Evolutionary conservation across 1,140 invertebrate species (phyloP), one percentile per base, ranked within the genome.

Genomic region (Hyles vespertilio): DNA sequence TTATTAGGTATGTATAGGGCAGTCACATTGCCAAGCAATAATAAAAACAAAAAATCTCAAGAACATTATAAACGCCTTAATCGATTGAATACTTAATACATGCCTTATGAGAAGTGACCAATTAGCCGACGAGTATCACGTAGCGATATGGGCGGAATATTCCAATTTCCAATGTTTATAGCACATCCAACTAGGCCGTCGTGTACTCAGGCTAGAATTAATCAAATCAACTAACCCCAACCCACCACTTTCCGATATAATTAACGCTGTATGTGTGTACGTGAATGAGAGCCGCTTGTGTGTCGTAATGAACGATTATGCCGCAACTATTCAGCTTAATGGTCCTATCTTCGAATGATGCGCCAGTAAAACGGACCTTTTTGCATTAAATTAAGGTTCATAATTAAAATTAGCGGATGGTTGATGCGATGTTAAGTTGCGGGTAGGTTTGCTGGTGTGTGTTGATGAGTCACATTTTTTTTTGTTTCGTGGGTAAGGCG

Each of bases 401-500:
- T 71, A 77, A 75, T 84, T 77, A 73, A 59, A 70, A 76, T 81
- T 68, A 51, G 49, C 59, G 64, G 40, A 60, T 63, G 65, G 60
- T 67, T 64, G 66, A 66, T 76, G 22, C 22, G 59, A 61, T 67
- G 52, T 62, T 67, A 65, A 60, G 58, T 71, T 83, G 75, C 76
- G 68, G 69, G 77, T 77, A 69, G 74, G 72, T 71, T 75, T 82
- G 69, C 80, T 79, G 54, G 81, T 88, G 81, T 87, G 82, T 67
- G 85, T 89, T 89, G 86, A 89, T 89, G 86, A 89, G 86, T 89
- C 86, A 89, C 82, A 85, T 89, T 89, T 88, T 85, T 71, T 88
- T 89, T 87, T 87, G 82, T 89, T 85, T 87, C 78, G 86, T 85
- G 86, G 82, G 86, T 86, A 85, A 84, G 81, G 82, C 79, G 81